Conservation (phyloP, 2,113 vertebrate species). For the Anhinga anhinga region DNA sequence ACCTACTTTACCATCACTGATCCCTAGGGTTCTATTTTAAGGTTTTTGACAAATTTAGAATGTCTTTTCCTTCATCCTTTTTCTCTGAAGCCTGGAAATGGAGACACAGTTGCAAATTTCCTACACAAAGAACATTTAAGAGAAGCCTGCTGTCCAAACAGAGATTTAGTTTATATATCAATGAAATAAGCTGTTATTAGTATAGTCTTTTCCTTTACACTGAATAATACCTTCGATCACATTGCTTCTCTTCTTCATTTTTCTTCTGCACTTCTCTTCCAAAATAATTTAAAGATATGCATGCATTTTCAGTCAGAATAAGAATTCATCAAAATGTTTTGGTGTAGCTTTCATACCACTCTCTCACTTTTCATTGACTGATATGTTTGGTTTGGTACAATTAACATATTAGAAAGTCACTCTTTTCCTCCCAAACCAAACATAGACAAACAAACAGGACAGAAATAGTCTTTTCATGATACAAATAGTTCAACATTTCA, state of each 20-base stretch:
- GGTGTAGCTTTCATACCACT: not conserved
- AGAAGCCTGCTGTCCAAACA: not conserved
- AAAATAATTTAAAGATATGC: not conserved
- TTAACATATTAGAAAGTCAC: not conserved
- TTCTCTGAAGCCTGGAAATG: not conserved
- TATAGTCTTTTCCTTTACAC: not conserved
- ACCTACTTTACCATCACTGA: not conserved
- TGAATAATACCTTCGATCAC: not conserved
- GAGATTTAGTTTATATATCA: not conserved
- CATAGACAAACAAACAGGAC: not conserved
- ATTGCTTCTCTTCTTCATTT: not conserved
- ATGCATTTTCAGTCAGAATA: not conserved
- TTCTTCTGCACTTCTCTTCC: not conserved
- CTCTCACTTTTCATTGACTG: not conserved
- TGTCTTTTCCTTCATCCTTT: not conserved
- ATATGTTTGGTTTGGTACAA: not conserved
- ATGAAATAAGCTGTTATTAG: not conserved
- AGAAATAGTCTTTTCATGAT: not conserved
- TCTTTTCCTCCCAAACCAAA: not conserved
- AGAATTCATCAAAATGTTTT: not conserved
- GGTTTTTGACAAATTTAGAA: not conserved
- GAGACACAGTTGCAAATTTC: not conserved
- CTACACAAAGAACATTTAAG: not conserved
- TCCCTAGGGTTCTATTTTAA: not conserved
- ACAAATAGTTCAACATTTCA: not conserved